These are phyloP conservation scores for Tuta absoluta DNA, from an alignment of 2,888 invertebrate species.

Conservation along the genomic window DNA sequence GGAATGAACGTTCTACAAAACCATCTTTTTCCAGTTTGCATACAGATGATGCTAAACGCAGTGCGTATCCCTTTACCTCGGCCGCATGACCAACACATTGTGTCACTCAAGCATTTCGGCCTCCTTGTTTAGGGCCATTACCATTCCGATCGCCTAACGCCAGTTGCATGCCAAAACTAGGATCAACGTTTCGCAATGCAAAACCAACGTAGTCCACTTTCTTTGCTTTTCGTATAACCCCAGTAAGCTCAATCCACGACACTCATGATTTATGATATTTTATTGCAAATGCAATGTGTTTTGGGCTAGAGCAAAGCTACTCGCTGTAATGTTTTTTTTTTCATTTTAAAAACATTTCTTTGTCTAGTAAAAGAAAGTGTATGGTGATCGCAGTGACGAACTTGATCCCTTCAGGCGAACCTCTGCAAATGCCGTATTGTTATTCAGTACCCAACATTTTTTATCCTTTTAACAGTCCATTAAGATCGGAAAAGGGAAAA, in stretches of 20 bases:
- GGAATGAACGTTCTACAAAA: neutral
- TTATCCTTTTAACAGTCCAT: conserved; percentile 45
- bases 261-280: conserved; percentile 22
- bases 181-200: conserved; percentile 46
- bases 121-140: conserved; percentile 64
- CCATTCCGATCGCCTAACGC: conserved; percentile 57
- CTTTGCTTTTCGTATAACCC: conserved; percentile 16
- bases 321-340: conserved; percentile 36
- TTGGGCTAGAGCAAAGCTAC: conserved; percentile 30
- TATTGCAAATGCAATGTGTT: conserved; percentile 10
- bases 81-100: conserved; percentile 68
- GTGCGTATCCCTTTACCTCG: conserved; percentile 51
- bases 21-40: conserved; percentile 39
- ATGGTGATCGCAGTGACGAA: conserved; percentile 33
- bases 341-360: conserved; percentile 29
- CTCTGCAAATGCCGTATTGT: conserved; percentile 37
- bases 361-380: conserved; percentile 43
- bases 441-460: conserved; percentile 38
- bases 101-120: conserved; percentile 55
- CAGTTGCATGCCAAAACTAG: conserved; percentile 51
- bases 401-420: conserved; percentile 44
- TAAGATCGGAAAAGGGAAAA: conserved; percentile 38
- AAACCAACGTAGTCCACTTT: conserved; percentile 34
- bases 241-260: neutral
- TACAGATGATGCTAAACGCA: conserved; percentile 51